Evolutionary conservation across 1,140 invertebrate species (phyloP).

Genomic region (Papilio polyxenes): DNA sequence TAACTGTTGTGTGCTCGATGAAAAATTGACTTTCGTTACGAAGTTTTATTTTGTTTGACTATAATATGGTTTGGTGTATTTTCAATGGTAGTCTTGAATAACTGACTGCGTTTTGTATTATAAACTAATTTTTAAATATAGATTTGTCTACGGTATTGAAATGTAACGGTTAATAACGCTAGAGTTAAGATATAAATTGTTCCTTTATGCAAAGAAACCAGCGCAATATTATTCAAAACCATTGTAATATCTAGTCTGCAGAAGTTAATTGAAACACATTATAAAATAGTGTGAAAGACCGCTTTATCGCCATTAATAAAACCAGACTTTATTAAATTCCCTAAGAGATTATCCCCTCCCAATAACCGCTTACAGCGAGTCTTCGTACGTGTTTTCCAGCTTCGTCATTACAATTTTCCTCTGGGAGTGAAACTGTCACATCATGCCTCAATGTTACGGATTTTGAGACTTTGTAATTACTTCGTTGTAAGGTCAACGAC

Average conservation of each 20-base stretch:
- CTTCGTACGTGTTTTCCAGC: conserved; percentile 20
- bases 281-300: conserved; percentile 18
- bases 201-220: background rate
- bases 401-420: conserved; percentile 34
- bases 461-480: conserved; percentile 30
- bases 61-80: background rate
- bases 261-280: conserved; percentile 23
- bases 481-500: conserved; percentile 30
- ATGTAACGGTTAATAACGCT: background rate
- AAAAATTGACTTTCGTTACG: background rate
- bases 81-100: too few species aligned
- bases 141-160: background rate
- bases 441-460: conserved; percentile 20
- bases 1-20: conserved; percentile 2
- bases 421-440: conserved; percentile 17
- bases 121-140: too few species aligned
- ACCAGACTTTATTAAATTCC: conserved; percentile 28
- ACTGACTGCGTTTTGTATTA: too few species aligned
- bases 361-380: conserved; percentile 22
- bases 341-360: conserved; percentile 20
- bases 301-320: conserved; percentile 9
- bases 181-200: background rate
- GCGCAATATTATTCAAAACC: background rate
- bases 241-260: background rate
- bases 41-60: conserved; percentile 7